Evolutionary conservation across 1,140 invertebrate species (phyloP).

Genomic region (Propsilocerus akamusi): DNA sequence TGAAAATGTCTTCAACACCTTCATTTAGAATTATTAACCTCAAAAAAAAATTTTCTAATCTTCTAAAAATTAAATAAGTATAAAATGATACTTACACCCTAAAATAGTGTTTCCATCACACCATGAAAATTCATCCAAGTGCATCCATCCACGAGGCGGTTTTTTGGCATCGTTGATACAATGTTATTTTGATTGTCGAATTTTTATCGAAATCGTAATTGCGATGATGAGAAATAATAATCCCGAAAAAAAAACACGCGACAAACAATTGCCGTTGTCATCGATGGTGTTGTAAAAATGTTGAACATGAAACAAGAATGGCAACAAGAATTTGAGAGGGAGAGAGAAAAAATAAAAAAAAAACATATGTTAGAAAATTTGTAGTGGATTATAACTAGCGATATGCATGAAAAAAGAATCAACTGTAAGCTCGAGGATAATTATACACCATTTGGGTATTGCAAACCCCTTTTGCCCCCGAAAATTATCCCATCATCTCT

Average conservation of each 20-base stretch:
- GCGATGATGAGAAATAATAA: no score
- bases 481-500: no score
- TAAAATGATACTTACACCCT: background rate
- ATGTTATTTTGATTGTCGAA: background rate
- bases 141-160: background rate
- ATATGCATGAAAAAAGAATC: conserved; percentile 1
- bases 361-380: background rate
- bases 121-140: background rate
- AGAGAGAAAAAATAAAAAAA: no score
- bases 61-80: background rate
- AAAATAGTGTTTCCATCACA: background rate
- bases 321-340: no score
- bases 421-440: no score
- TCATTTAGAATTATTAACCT: no score
- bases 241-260: no score
- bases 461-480: no score
- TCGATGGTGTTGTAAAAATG: background rate
- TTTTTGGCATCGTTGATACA: background rate
- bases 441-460: no score
- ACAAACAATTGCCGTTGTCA: background rate
- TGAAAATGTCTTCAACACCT: no score
- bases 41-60: no score
- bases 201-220: background rate
- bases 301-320: conserved; percentile 4
- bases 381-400: background rate